Evolutionary conservation across 2,797 vertebrate species (phyloP).

Genomic region (Crax fasciolata): DNA sequence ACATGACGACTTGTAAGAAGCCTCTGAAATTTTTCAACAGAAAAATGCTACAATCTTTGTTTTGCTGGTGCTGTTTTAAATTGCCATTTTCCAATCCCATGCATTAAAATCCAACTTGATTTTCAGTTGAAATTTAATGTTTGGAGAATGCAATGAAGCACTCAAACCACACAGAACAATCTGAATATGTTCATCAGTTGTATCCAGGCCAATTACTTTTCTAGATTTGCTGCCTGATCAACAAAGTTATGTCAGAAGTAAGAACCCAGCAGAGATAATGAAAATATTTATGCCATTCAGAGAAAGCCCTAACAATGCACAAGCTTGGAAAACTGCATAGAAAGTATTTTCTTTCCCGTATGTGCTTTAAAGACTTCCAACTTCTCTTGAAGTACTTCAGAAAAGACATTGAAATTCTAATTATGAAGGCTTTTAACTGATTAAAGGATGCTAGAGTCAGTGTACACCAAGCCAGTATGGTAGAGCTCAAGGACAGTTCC

Average conservation of each 20-base stretch:
- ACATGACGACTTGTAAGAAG: neutral
- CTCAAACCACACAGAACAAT: neutral
- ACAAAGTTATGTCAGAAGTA: neutral
- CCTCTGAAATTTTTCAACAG: neutral
- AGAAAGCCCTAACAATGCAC: neutral
- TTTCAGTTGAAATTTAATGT: neutral
- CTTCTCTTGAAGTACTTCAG: neutral
- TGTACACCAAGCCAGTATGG: neutral
- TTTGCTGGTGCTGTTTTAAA: neutral
- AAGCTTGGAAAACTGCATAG: neutral
- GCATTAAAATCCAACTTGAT: neutral
- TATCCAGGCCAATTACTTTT: neutral
- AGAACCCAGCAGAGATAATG: neutral
- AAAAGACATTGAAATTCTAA: neutral
- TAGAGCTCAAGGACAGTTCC: neutral
- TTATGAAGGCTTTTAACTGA: neutral
- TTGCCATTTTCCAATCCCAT: neutral
- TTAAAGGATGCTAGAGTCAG: neutral
- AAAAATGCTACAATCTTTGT: neutral
- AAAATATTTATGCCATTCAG: neutral
- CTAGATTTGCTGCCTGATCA: neutral
- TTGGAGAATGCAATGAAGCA: neutral
- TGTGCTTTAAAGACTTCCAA: neutral
- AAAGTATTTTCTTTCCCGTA: neutral
- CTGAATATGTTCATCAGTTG: neutral